Evolutionary conservation across 2,888 invertebrate species (phyloP).

Genomic region (Ptychoptera albimana): DNA sequence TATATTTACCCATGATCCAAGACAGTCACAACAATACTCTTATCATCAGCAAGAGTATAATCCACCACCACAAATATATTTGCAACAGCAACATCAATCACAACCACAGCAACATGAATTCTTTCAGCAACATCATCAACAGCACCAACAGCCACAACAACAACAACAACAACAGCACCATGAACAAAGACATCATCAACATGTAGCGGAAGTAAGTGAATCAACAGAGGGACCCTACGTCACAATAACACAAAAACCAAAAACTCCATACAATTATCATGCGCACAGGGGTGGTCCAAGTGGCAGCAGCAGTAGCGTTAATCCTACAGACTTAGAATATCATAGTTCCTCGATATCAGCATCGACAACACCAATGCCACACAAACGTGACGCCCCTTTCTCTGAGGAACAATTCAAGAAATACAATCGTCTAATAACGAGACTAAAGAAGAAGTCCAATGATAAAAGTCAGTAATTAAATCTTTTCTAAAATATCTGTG

Average conservation of each 20-base stretch:
- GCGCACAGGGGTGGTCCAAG: slow-evolving; percentile 14
- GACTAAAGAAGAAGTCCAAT: slow-evolving; percentile 5
- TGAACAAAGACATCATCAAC: slow-evolving; percentile 5
- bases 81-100: background rate
- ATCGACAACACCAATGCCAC: slow-evolving; percentile 4
- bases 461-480: no score
- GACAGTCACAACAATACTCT: background rate
- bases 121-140: slow-evolving; percentile 11
- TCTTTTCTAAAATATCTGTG: no score
- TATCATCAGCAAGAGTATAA: background rate
- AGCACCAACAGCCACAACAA: slow-evolving; percentile 10
- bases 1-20: slow-evolving; percentile 16
- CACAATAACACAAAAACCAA: slow-evolving; percentile 17
- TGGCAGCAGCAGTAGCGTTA: background rate
- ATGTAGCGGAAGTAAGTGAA: slow-evolving; percentile 6
- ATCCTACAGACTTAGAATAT: no score
- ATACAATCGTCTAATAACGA: slow-evolving; percentile 8
- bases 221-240: slow-evolving; percentile 10
- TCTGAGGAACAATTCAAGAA: slow-evolving; percentile 11
- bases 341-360: background rate
- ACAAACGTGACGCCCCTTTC: slow-evolving; percentile 8
- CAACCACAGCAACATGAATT: slow-evolving; percentile 12
- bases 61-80: background rate
- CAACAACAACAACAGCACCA: slow-evolving; percentile 8
- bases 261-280: slow-evolving; percentile 25